Evolutionary conservation across 2,113 vertebrate genomes (phyloP), one percentile per base, ranked within the genome.

Genomic region (Galemys pyrenaicus): DNA sequence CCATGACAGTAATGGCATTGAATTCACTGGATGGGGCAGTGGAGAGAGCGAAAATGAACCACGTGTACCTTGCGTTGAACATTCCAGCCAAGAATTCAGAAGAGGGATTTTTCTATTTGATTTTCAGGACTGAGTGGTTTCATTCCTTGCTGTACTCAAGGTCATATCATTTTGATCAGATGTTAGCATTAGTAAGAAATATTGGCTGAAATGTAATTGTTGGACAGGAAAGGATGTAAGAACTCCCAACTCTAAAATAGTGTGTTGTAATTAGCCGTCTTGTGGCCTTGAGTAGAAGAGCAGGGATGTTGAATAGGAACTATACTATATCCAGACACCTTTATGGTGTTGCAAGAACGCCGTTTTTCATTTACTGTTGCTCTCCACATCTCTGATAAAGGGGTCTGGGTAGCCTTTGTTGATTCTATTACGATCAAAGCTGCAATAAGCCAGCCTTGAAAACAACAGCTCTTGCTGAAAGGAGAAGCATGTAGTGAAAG

Each of bases 211-310:
- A 56, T 85, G 73, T 95, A 97, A 92, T 96, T 96, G 95, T 81
- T 97, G 87, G 89, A 89, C 65, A 96, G 64, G 60, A 89, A 91
- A 87, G 39, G 68, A 87, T n/a, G 35, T 89, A 54, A 86, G 87
- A 97, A 39, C 60, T 71, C 92, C 39, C 44, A 96, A 54, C 93
- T 97, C 88, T 95, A 96, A 96, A 97, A 67, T 84, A 83, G 24
- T 87, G 44, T 94, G 32, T 71, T 41, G 89, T 97, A 93, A 97
- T 97, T 97, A 98, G 94, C 87, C 49, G 10, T 80, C 86, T 93
- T n/a, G n/a, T 54, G 54, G 54, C 4, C 5, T 82, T 96, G 79
- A 56, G 3, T 81, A 28, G 44, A 88, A 96, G 81, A 64, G 89
- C 39, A 68, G 32, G 35, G 49, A 39, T 77, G 4, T 58, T 84